These are phyloP conservation scores for Alloscopus bannaensis DNA, from an alignment of 2,888 invertebrate species.

Conservation along the genomic window DNA sequence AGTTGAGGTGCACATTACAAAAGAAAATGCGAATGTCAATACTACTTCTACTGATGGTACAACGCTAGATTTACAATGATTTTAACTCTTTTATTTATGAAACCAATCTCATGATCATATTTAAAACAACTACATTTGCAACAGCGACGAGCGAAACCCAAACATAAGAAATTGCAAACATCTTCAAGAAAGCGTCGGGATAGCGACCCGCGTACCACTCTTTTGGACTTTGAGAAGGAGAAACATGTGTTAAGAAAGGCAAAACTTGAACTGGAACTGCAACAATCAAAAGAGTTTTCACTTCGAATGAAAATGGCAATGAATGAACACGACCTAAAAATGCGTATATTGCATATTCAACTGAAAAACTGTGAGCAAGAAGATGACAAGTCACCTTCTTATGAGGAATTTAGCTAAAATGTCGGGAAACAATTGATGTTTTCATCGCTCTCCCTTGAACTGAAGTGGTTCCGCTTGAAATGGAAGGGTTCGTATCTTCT, in stretches of 20 bases:
- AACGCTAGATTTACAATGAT: too few relatives aligned
- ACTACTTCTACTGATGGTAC: neutral
- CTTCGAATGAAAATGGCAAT: neutral
- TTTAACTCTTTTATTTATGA: neutral
- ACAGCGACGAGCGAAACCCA: neutral
- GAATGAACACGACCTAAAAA: neutral
- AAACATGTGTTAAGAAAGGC: neutral
- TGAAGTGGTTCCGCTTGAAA: neutral
- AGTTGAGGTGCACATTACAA: neutral
- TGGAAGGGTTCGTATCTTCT: neutral
- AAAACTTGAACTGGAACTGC: neutral
- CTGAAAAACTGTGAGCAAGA: neutral
- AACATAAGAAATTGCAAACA: too few relatives aligned
- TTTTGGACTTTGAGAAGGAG: constrained; percentile 3
- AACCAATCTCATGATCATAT: too few relatives aligned
- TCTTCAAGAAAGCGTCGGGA: neutral
- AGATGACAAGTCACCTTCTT: neutral
- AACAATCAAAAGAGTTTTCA: neutral
- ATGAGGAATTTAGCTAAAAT: neutral
- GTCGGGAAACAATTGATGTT: neutral
- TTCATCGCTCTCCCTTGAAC: neutral
- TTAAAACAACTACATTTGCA: too few relatives aligned
- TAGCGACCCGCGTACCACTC: neutral
- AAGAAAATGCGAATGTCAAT: neutral
- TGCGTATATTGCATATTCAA: neutral